Evolutionary conservation across 2,113 vertebrate species (phyloP), one percentile per base, ranked within the genome.

Genomic region (Muscicapa adusta): DNA sequence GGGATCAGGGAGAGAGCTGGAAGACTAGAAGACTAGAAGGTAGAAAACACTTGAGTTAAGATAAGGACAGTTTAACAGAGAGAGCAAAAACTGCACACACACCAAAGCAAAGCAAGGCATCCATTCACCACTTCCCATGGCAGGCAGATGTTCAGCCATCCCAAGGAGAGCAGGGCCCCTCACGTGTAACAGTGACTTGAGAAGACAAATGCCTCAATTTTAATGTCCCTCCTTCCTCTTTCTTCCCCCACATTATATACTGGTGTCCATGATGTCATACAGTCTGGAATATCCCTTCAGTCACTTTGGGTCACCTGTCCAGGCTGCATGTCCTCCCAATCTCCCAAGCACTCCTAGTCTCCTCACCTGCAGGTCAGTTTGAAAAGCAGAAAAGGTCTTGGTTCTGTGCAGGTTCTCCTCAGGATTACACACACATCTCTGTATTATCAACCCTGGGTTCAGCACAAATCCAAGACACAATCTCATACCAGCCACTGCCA

Each of bases 171-270:
- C 29, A 61, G 47, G 29, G 20, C 10, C 19, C 10, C 16, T 61
- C 29, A 25, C 0, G 0, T 0, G 4, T n/a, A 60, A 29, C 17
- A 26, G 14, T 25, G 47, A 45, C 45, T 38, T n/a, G 7, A 31
- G 33, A 38, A 38, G 16, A 81, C 33, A 60, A 74, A 73, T 1
- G 0, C 1, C 36, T 36, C 10, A 51, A 14, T 74, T 38, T 11
- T 53, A 60, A 31, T 24, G 16, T 15, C 10, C 8, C 2, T 3
- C 2, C 6, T 60, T 67, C 29, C 8, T 38, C 20, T 54, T 61
- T 45, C 9, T 68, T 29, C 22, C 14, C 14, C 4, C 4, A 6
- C 11, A 9, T 47, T 34, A 31, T 9, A 31, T 31, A 18, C 11
- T 23, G n/a, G 5, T 28, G 50, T 51, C 13, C 8, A 31, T 23